phyloP scores from a whole-genome alignment of 2,113 vertebrate species.

The Etia nguti region DNA sequence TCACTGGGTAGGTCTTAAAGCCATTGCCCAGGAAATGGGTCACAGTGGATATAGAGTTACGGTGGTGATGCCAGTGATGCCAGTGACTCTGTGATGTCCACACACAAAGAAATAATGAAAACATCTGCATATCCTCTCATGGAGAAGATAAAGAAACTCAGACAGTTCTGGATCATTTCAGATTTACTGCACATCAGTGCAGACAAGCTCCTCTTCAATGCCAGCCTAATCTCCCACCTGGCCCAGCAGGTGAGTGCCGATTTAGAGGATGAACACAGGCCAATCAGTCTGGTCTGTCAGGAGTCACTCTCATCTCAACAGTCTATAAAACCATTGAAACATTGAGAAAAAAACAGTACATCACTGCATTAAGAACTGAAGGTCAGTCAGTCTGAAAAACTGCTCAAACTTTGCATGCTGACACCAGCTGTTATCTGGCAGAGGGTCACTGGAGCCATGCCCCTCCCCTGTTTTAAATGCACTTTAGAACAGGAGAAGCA shows the following conservation, averaged over 20 bases:
- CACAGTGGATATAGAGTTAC: conserved; percentile 73
- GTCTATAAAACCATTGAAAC: too few relatives aligned
- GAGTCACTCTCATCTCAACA: too few relatives aligned
- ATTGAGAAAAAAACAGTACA: too few relatives aligned
- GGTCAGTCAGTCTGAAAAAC: too few relatives aligned
- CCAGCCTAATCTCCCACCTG: conserved; percentile 52
- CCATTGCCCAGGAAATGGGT: conserved; percentile 68
- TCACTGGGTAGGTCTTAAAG: conserved; percentile 79
- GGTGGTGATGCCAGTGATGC: conserved; percentile 75
- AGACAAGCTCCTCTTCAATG: conserved; percentile 68
- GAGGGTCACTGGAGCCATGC: neutral
- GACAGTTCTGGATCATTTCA: neutral
- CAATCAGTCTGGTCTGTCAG: too few relatives aligned
- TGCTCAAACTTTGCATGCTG: too few relatives aligned
- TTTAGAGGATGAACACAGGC: neutral
- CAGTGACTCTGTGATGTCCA: accelerated
- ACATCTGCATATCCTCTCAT: conserved; percentile 35
- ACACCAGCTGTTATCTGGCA: neutral
- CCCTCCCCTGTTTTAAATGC: too few relatives aligned
- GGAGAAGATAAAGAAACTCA: conserved; percentile 31
- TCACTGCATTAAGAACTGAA: too few relatives aligned
- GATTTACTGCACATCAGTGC: conserved; percentile 25
- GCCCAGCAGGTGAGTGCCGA: conserved; percentile 38
- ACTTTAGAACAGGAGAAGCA: too few relatives aligned
- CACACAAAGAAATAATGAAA: neutral